Base-by-base conservation (phyloP, 2,797 vertebrate genomes). In the Ctenochaetus hawaiiensis region DNA sequence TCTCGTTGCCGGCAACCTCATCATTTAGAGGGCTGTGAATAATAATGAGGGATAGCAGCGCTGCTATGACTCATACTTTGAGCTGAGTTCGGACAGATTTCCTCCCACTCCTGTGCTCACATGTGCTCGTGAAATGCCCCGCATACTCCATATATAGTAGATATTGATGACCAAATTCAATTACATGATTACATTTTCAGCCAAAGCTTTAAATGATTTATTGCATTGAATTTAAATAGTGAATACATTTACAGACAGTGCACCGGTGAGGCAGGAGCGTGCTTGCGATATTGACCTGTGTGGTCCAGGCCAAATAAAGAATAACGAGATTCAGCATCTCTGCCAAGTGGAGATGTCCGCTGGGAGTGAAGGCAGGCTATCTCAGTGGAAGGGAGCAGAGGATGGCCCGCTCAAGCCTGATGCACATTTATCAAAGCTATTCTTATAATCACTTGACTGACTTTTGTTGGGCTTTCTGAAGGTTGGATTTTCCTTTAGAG, bases 161-260 rank as follows among this genome's bases (percentile, higher is more conserved):
- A 91, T 94, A 94, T 94, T 95, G 93, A 95, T 95, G 94, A 92
- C 91, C 89, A 83, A 89, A 95, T 92, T 94, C 92, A 95, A 95
- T 95, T 94, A 94, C 92, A 94, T 94, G 93, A 95, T 95, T 93
- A 91, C 92, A 90, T 93, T 93, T 93, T 94, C 91, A 87, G 91
- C 86, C 77, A 14, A 82, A 87, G 87, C 89, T 88, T 91, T 91
- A 90, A 91, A 92, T 91, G 90, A 95, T 94, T 94, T 92, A 93
- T 92, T 81, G 87, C 90, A 60, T 82, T 77, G 87, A 81, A 93
- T 93, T 92, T 90, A 90, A 92, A 94, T 92, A 79, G 90, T 70
- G 90, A 91, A 91, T 91, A 84, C 87, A 88, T 92, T 91, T 91
- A 58, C 84, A 91, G 84, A 87, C 85, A 77, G 75, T 57, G 67